phyloP scores from a whole-genome alignment of 2,113 vertebrate species.

The Mirza zaza region DNA sequence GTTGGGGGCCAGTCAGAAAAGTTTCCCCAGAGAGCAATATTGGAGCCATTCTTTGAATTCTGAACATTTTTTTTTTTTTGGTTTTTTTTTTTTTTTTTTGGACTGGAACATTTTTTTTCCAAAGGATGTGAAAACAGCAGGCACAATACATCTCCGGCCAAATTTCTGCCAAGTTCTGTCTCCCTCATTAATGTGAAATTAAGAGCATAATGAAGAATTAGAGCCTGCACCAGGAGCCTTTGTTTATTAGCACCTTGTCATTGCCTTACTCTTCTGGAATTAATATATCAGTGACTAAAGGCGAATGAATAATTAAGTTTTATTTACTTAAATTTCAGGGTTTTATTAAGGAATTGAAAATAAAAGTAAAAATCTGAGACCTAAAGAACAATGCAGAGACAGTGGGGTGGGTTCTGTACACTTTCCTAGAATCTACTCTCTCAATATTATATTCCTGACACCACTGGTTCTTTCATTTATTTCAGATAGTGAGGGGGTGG shows the following conservation, averaged over 20 bases:
- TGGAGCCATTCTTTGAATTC: slow-evolving; percentile 20
- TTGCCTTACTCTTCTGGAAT: slow-evolving; percentile 19
- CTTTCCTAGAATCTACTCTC: background rate
- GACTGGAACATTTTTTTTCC: background rate
- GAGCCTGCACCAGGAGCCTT: background rate
- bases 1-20: background rate
- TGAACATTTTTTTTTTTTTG: background rate
- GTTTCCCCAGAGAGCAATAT: background rate
- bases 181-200: background rate
- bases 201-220: background rate
- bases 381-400: background rate
- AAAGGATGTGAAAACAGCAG: background rate
- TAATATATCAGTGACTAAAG: background rate
- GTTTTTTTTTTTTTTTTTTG: slow-evolving; percentile 18
- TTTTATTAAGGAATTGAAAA: background rate
- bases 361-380: background rate
- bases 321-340: background rate
- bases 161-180: background rate
- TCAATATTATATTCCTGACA: background rate
- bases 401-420: background rate
- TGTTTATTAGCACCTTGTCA: slow-evolving; percentile 41
- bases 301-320: slow-evolving; percentile 42
- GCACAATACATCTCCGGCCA: background rate
- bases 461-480: background rate
- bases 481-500: background rate